Evolutionary conservation across 2,888 invertebrate species (phyloP).

Genomic region (Oscheius sp.): DNA sequence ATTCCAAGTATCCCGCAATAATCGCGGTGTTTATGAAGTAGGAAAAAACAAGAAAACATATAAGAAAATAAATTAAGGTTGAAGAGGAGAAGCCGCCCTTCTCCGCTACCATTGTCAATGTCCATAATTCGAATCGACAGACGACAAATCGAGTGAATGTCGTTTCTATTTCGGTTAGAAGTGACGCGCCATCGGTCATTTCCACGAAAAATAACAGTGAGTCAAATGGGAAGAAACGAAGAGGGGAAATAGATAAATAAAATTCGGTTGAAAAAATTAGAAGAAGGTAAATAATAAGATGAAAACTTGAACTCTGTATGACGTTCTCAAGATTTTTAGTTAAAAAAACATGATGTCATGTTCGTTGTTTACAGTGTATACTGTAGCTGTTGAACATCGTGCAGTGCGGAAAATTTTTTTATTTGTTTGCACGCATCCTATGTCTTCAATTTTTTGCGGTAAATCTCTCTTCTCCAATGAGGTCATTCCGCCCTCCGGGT

Average conservation of each 20-base stretch:
- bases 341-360: too few relatives aligned
- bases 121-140: constrained; percentile 13
- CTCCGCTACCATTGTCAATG: constrained; percentile 22
- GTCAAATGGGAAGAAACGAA: background rate
- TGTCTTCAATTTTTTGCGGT: too few relatives aligned
- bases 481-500: too few relatives aligned
- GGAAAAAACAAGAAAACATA: background rate
- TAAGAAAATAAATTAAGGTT: background rate
- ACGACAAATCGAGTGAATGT: constrained; percentile 23
- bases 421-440: too few relatives aligned
- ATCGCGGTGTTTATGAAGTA: constrained; percentile 18
- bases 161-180: constrained; percentile 31
- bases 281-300: too few relatives aligned
- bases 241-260: too few relatives aligned
- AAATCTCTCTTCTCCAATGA: too few relatives aligned
- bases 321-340: background rate
- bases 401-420: too few relatives aligned
- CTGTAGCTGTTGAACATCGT: too few relatives aligned
- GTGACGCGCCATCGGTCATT: constrained; percentile 23
- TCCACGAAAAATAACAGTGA: background rate
- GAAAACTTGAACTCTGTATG: too few relatives aligned
- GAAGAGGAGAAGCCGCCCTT: constrained; percentile 4
- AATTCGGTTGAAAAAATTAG: too few relatives aligned
- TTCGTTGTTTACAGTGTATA: too few relatives aligned
- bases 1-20: constrained; percentile 22